Evolutionary conservation across 2,113 vertebrate species (phyloP).

Genomic region (Corynorhinus townsendii): DNA sequence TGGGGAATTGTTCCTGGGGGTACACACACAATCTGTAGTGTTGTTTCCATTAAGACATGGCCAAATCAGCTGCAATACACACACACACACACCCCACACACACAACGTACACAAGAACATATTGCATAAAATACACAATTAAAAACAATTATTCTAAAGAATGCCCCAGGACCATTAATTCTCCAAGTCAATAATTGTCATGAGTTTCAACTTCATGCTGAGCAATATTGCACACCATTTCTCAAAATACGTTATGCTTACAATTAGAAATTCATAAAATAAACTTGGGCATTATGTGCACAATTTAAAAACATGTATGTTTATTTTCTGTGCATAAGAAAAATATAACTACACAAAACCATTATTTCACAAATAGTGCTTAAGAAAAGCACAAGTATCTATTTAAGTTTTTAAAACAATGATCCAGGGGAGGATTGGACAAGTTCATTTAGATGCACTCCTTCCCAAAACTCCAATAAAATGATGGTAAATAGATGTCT

Average conservation of each 20-base stretch:
- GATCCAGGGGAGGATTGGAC: not conserved
- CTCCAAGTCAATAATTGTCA: not conserved
- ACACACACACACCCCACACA: not conserved
- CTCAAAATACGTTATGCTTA: not conserved
- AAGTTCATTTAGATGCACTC: not conserved
- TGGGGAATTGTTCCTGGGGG: constrained; percentile 32
- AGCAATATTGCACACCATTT: not conserved
- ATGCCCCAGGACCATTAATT: not conserved
- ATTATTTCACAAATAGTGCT: not conserved
- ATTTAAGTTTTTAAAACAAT: not conserved
- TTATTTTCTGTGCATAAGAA: not conserved
- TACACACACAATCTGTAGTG: not conserved
- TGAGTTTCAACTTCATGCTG: not conserved
- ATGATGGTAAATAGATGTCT: not conserved
- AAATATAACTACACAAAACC: not conserved
- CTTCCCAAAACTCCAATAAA: not conserved
- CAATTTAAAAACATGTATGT: not conserved
- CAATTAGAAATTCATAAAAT: not conserved
- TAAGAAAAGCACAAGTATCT: not conserved
- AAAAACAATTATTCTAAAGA: constrained; percentile 19
- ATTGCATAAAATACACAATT: not conserved
- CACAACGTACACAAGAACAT: not conserved
- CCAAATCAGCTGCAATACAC: not conserved
- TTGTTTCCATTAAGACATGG: constrained; percentile 1
- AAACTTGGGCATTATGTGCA: not conserved